These are phyloP conservation scores for Euphydryas editha DNA, from an alignment of 2,888 invertebrate genomes.

Conservation along the genomic window DNA sequence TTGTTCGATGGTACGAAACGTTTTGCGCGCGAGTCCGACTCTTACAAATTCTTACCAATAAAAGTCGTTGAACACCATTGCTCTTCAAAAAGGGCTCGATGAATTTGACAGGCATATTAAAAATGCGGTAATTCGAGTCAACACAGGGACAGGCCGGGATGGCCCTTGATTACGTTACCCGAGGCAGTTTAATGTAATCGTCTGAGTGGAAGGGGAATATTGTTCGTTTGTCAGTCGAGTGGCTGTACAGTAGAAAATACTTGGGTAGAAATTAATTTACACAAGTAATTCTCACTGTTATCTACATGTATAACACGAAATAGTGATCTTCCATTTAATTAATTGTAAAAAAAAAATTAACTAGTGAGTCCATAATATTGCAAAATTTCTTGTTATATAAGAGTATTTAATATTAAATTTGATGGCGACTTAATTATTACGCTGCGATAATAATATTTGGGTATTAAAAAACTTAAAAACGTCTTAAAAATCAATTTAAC, in stretches of 20 bases:
- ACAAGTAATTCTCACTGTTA: neutral
- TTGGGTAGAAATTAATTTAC: neutral
- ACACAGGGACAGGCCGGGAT: constrained; percentile 17
- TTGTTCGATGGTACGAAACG: too few relatives aligned
- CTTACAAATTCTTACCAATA: neutral
- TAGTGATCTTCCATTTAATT: neutral
- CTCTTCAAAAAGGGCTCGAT: neutral
- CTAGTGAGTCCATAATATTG: too few relatives aligned
- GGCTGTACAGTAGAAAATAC: constrained; percentile 4
- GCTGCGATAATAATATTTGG: too few relatives aligned
- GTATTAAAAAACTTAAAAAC: too few relatives aligned
- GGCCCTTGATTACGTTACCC: constrained; percentile 33
- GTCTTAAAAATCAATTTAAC: too few relatives aligned
- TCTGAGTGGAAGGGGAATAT: constrained; percentile 13
- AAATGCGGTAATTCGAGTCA: constrained; percentile 10
- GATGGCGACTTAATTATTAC: too few relatives aligned
- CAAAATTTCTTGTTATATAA: too few relatives aligned
- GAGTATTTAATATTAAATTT: too few relatives aligned
- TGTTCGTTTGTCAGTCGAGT: constrained; percentile 12
- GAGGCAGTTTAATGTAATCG: constrained; percentile 33
- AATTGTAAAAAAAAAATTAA: neutral
- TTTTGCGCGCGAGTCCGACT: too few relatives aligned
- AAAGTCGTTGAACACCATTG: neutral
- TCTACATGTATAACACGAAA: too few relatives aligned
- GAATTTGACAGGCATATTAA: constrained; percentile 13